Evolutionary conservation across 2,113 vertebrate species (phyloP).

Genomic region (Plestiodon gilberti): DNA sequence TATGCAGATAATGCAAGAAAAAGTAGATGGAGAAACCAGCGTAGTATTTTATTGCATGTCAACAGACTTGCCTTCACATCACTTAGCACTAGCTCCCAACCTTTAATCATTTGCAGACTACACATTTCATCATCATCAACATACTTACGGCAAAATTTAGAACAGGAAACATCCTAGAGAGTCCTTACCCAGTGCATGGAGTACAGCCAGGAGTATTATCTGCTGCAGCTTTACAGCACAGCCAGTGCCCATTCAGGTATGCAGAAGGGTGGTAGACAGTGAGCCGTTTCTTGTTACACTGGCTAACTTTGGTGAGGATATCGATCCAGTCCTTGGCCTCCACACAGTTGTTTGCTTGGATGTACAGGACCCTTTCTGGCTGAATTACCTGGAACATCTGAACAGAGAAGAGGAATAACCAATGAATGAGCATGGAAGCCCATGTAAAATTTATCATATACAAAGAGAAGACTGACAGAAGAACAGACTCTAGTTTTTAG

Average conservation of each 20-base stretch:
- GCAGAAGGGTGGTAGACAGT: slow-evolving; percentile 95
- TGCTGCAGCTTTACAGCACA: slow-evolving; percentile 91
- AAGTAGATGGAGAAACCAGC: not conserved
- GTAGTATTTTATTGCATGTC: not conserved
- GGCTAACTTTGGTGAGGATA: slow-evolving; percentile 97
- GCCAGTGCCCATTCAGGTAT: slow-evolving; percentile 97
- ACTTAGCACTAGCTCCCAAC: not conserved
- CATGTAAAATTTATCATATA: not conserved
- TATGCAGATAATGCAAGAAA: not conserved
- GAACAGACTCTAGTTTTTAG: not conserved
- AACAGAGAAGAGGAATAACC: not conserved
- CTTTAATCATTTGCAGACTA: not conserved
- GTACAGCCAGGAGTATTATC: slow-evolving; percentile 90
- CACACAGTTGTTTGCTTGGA: slow-evolving; percentile 98
- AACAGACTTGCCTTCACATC: rapidly evolving
- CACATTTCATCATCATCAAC: not conserved
- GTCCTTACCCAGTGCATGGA: slow-evolving; percentile 91
- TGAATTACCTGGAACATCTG: slow-evolving; percentile 99
- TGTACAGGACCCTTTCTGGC: slow-evolving; percentile 95
- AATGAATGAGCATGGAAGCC: not conserved
- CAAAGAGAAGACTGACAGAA: not conserved
- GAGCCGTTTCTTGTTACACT: slow-evolving; percentile 95
- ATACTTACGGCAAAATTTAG: not conserved
- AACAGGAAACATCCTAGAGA: rapidly evolving
- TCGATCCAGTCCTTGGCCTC: slow-evolving; percentile 98